A percentile compares a stretch with the other conserved stretches of the same genome.
These are phyloP conservation scores for Furcula furcula DNA, from an alignment of 2,888 invertebrate genomes.

Conservation along the genomic window DNA sequence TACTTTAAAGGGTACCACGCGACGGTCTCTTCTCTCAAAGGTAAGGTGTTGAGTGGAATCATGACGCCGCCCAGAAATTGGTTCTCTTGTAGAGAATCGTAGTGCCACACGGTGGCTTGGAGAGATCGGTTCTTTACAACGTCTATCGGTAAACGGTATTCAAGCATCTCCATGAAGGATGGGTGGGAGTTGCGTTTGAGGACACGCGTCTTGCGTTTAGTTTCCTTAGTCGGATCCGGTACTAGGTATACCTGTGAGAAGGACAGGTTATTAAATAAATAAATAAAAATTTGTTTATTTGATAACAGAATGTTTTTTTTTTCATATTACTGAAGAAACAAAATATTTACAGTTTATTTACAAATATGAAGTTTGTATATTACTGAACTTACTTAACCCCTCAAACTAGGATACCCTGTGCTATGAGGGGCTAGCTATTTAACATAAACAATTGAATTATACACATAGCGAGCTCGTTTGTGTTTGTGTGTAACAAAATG, in stretches of 20 bases:
- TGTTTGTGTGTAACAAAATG: no score
- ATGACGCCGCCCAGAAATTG: constrained; percentile 96
- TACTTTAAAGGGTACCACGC: constrained; percentile 92
- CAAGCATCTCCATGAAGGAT: constrained; percentile 98
- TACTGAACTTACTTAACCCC: no score
- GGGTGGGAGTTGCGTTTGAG: constrained; percentile 96
- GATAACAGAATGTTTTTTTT: no score
- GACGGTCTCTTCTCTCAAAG: constrained; percentile 89
- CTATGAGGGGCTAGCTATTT: no score
- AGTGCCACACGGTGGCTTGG: constrained; percentile 98
- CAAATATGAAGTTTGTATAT: no score
- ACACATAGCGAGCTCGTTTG: no score
- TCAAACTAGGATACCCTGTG: no score
- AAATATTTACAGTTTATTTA: no score
- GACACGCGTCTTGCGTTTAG: constrained; percentile 98
- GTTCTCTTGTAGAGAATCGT: constrained; percentile 96
- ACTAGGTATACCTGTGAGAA: constrained; percentile 89
- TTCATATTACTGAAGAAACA: no score
- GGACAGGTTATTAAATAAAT: no score
- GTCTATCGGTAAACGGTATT: constrained; percentile 92
- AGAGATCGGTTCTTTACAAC: constrained; percentile 87
- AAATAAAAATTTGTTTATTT: no score
- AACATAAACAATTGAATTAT: no score
- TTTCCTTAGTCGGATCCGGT: constrained; percentile 95
- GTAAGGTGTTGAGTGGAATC: constrained; percentile 87